Conservation (phyloP, 92 coral and sea anemone genomes). For the Parazoanthus darwini region DNA sequence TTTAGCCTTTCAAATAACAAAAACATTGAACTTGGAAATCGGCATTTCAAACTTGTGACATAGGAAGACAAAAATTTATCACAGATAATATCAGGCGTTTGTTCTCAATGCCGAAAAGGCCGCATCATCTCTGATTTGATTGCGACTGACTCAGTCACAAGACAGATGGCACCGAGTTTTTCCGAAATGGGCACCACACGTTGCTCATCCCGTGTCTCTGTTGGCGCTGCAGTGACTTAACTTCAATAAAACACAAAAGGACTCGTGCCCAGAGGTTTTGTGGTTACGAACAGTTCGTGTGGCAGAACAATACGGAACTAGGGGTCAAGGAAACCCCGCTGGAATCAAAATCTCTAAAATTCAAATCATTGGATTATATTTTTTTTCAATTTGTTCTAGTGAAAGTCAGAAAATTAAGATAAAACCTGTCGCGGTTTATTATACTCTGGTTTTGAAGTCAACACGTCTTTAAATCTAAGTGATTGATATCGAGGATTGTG, state of each 20-base stretch:
- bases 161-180: slow-evolving; percentile 4
- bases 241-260: not conserved
- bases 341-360: slow-evolving; percentile 30
- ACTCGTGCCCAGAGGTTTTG: slow-evolving; percentile 27
- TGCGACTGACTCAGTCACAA: not conserved
- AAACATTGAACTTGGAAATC: not conserved
- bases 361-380: slow-evolving; percentile 8
- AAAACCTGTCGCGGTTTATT: slow-evolving; percentile 22
- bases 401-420: slow-evolving; percentile 1
- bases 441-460: not conserved
- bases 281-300: slow-evolving; percentile 11
- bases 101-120: not conserved
- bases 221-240: not conserved
- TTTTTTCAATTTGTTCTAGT: slow-evolving; percentile 16
- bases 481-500: not conserved
- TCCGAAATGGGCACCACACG: not conserved
- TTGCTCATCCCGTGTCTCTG: slow-evolving; percentile 1
- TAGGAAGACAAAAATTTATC: slow-evolving; percentile 3
- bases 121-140: slow-evolving; percentile 8
- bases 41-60: slow-evolving; percentile 8
- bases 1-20: not conserved
- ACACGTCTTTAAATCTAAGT: slow-evolving; percentile 4
- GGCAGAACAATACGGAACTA: not conserved
- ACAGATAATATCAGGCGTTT: not conserved
- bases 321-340: slow-evolving; percentile 37